Base-by-base conservation (phyloP, 2,888 invertebrate genomes). In the Emmelina monodactyla region DNA sequence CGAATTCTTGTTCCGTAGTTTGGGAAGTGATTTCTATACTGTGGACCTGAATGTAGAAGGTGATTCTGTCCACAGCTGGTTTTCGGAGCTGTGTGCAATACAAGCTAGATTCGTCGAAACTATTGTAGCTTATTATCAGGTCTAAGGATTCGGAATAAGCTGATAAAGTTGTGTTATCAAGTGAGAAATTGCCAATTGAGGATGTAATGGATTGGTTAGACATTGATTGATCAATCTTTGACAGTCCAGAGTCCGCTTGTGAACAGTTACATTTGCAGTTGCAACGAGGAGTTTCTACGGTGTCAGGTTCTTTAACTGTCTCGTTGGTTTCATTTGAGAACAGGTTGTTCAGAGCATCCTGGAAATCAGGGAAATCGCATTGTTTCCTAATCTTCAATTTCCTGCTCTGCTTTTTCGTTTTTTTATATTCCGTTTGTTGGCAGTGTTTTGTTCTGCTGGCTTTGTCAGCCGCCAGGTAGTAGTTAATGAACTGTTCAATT, bases 111-210 rank as follows among this genome's bases (percentile, higher is more conserved):
- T 78, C 75, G 31, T 76, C 57, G 36, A 75, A 79, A 37, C 79
- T 78, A 32, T 62, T 70, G 53, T 70, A 79, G 37, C 75, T 79
- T 0, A 76, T 53, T 0, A 70, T 52, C 35, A 62, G 63, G 19
- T 78, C 79, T 1, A 79, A 42, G 0, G 79, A 73, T 32, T 79
- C 79, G 0, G 79, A 79, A 28, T 66, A 79, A 0, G 72, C 76
- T 0, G 75, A 71, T 2, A 79, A 45, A 2, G 73, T 68, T 1
- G 67, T 66, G 0, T 62, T 58, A 41, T 78, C 75, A 1, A 79
- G 42, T 5, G 57, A 64, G 37, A 79, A 79, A 42, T 79, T 76
- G 0, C 79, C 79, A 1, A 79, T 65, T 0, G 79, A 79, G 0
- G 79, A 78, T 2, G 72, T 68, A 3, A 79, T 71, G 0, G 68